phyloP scores from a whole-genome alignment of 2,113 vertebrate species.

The Bostrychus sinensis region DNA sequence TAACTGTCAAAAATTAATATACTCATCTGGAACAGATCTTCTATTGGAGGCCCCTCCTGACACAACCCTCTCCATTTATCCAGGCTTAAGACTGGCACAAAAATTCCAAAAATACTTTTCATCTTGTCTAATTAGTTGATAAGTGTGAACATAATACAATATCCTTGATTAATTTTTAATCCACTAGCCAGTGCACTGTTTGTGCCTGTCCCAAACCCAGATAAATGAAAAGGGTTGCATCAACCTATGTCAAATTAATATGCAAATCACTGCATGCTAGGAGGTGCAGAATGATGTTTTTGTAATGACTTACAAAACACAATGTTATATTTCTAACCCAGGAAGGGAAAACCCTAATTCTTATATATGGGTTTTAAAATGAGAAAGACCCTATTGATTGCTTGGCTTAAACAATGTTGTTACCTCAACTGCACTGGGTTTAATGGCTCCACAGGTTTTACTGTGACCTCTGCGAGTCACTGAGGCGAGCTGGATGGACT shows the following conservation, averaged over 20 bases:
- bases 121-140: background rate
- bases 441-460: slow-evolving; percentile 7
- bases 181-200: too few relatives aligned
- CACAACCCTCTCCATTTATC: background rate
- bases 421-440: slow-evolving; percentile 34
- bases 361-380: background rate
- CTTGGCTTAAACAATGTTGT: background rate
- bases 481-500: slow-evolving; percentile 18
- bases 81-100: background rate
- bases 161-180: too few relatives aligned
- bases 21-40: background rate
- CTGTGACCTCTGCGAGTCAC: slow-evolving; percentile 10
- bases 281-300: too few relatives aligned
- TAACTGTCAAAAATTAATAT: too few relatives aligned
- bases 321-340: background rate
- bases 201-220: too few relatives aligned
- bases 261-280: too few relatives aligned
- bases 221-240: too few relatives aligned
- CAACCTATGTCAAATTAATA: too few relatives aligned
- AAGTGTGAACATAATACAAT: too few relatives aligned
- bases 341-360: too few relatives aligned
- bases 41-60: background rate
- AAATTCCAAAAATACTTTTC: background rate
- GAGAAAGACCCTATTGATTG: background rate
- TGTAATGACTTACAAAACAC: too few relatives aligned